Evolutionary conservation across 2,888 invertebrate species (phyloP), one percentile per base, ranked within the genome.

Genomic region (Pristionchus fissidentatus): DNA sequence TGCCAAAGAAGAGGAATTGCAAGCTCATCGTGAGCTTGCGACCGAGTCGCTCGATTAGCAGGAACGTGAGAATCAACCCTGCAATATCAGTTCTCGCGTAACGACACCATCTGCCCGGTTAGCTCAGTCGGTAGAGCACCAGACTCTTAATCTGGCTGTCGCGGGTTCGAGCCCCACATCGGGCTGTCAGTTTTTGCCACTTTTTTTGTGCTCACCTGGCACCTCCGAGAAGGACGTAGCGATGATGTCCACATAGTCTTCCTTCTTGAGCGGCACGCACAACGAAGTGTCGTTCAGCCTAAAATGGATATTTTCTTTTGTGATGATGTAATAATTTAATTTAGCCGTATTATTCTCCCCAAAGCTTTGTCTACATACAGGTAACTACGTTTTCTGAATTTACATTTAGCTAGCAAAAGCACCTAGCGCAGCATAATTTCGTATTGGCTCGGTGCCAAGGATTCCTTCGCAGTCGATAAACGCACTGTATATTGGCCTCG

Each of bases 161-260:
- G 86, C 86, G 87, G 87, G 87, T 87, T 87, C 87, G 87, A 87
- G 86, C 87, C 87, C 87, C 87, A 84, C 85, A 86, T 86, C 86
- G 86, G 86, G 86, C 86, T 86, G 86, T n/a, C 62, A 38, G 38
- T 22, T 66, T 66, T 66, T 7, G 22, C 35, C 38, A 66, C 10
- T 26, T 22, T 35, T 35, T 38, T 35, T 10, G 41, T 38, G 10
- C 41, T n/a, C 7, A 95, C 96, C 96, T 66, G 97, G 97, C 93
- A 97, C 97, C 93, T 97, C 97, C 0, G 97, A 96, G 79, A 97
- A 93, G 0, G 97, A 97, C 3, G 97, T 97, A 96, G 96, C 97
- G 41, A 97, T 93, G 35, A 97, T 93, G 93, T 97, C 96, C 94
- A 96, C 95, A 91, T 97, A 97, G 93, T 97, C 97, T 0, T 95